Evolutionary conservation across 64 coral and sea anemone genomes (phyloP).

Genomic region (Pachyseris speciosa): DNA sequence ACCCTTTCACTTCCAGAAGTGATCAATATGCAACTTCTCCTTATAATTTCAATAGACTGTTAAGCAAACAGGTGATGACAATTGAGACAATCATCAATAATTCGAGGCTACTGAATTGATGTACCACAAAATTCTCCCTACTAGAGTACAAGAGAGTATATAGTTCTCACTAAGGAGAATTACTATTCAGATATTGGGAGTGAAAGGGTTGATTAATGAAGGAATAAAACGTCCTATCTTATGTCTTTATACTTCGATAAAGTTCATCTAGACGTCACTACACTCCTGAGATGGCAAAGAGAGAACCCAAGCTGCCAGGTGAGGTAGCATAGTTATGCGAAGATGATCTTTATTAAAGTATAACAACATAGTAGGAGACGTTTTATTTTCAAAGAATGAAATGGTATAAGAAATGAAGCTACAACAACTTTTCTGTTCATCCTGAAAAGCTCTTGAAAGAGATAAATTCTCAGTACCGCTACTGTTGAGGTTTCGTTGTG

Average conservation of each 20-base stretch:
- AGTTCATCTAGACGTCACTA: not conserved
- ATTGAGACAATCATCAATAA: not conserved
- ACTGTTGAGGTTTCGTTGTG: not conserved
- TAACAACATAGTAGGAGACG: not conserved
- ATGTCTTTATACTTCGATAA: not conserved
- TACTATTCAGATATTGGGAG: not conserved
- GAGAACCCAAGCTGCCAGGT: not conserved
- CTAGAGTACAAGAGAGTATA: not conserved
- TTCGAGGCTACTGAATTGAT: not conserved
- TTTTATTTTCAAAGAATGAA: not conserved
- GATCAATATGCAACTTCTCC: not conserved
- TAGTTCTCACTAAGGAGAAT: not conserved
- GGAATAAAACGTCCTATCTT: not conserved
- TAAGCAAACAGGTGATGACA: not conserved
- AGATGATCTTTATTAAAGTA: not conserved
- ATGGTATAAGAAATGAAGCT: not conserved
- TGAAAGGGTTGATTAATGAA: not conserved
- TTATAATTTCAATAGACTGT: not conserved
- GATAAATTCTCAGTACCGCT: not conserved
- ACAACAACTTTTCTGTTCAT: not conserved
- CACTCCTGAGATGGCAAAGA: not conserved
- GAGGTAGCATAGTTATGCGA: not conserved
- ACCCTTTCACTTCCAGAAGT: not conserved
- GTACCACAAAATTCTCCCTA: not conserved
- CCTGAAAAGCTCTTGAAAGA: not conserved